Percentiles rank a stretch among this genome's conserved stretches.
These are phyloP conservation scores for Dromius quadrimaculatus DNA, from an alignment of 2,888 invertebrate genomes.

Conservation along the genomic window DNA sequence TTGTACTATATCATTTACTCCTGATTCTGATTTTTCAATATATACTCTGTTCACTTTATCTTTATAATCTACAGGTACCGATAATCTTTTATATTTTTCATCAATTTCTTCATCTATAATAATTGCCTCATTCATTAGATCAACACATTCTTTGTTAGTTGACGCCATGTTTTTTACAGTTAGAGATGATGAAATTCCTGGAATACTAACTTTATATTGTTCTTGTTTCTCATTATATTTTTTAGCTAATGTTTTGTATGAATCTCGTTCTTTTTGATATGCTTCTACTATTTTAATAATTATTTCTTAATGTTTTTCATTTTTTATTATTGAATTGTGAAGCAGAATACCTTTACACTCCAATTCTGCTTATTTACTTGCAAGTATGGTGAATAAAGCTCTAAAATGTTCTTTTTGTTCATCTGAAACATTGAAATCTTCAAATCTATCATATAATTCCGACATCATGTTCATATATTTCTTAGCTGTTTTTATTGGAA, in stretches of 20 bases:
- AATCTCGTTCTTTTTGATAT: conserved; percentile 11
- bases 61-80: not conserved
- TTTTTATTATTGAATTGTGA: conserved; percentile 9
- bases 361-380: conserved; percentile 9
- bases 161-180: not conserved
- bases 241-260: conserved; percentile 3
- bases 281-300: conserved; percentile 9
- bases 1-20: not conserved
- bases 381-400: conserved; percentile 7
- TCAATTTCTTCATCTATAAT: conserved; percentile 8
- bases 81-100: conserved; percentile 10
- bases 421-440: conserved; percentile 1
- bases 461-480: conserved; percentile 13
- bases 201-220: conserved; percentile 8
- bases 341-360: conserved; percentile 5
- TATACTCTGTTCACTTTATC: conserved; percentile 6
- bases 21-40: conserved; percentile 3
- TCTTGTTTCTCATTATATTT: conserved; percentile 13
- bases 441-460: conserved; percentile 7
- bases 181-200: conserved; percentile 6
- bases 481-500: conserved; percentile 10
- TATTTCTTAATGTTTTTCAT: conserved; percentile 4
- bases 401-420: conserved; percentile 13
- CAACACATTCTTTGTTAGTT: conserved; percentile 13
- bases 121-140: conserved; percentile 9